Evolutionary conservation across 2,113 vertebrate genomes (phyloP), one percentile per base, ranked within the genome.

Genomic region (Periophthalmus modestus): DNA sequence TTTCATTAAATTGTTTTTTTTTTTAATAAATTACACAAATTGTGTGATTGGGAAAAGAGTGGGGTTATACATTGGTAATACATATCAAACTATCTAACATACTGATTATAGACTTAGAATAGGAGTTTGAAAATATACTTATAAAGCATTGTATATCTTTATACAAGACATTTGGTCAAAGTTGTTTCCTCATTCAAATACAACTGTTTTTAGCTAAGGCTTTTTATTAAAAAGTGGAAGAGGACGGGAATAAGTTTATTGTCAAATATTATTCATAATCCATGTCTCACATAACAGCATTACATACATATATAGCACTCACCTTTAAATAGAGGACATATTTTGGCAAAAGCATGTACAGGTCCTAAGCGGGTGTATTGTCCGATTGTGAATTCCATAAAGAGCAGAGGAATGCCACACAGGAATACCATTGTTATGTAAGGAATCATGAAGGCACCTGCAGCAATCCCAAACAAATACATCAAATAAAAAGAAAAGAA

Each of bases 291-390:
- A 58, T 43, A 39, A 39, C 33, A 1, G 12, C 58, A 58, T 14
- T 57, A 23, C 57, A 59, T 28, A 28, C 23, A 59, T 59, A 28
- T 28, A 3, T 11, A 14, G 12, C 28, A 85, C 92, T 91, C 80
- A 94, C 94, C 94, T 94, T 94, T 94, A 12, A 94, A 85, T 39
- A 94, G 75, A 14, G 94, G 93, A 48, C 94, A 94, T 54, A 93
- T 82, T 87, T 90, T 92, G 39, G 88, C 75, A 0, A 94, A 62
- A 61, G 89, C 89, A 50, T 92, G 92, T n/a, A 94, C 91, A 4
- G 93, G 88, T 28, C 94, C 93, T 77, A 93, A 80, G 3, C 69
- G 82, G 11, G 89, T 92, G 78, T 92, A 94, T 85, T 94, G 94
- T 0, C 94, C 94, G 5, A 94, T 73, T 4, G 89, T 36, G 78